Percentiles rank a stretch among this genome's conserved stretches.
Conservation (phyloP, 2,113 vertebrate genomes). For the Protobothrops mucrosquamatus region DNA sequence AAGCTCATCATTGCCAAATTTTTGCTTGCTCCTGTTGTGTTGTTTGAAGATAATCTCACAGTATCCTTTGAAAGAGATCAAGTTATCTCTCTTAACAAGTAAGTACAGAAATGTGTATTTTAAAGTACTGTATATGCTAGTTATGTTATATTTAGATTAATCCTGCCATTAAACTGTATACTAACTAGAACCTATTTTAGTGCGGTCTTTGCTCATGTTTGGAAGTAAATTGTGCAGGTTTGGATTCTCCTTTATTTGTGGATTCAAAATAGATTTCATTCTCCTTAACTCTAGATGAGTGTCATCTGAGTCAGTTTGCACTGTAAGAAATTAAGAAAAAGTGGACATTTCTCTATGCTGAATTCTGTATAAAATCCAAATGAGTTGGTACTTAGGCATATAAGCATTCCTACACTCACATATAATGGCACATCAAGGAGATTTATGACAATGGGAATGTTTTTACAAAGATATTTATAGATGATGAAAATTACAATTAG, state of each 20-base stretch:
- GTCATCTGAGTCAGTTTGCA: background rate
- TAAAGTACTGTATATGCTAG: background rate
- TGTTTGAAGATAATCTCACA: background rate
- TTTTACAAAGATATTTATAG: background rate
- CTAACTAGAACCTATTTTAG: background rate
- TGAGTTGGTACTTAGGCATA: background rate
- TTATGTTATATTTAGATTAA: background rate
- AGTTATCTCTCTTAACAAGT: background rate
- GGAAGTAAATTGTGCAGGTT: background rate
- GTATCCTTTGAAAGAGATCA: constrained; percentile 28
- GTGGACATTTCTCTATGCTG: background rate
- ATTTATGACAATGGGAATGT: background rate
- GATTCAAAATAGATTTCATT: background rate
- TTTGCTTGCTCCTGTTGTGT: background rate
- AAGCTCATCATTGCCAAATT: background rate
- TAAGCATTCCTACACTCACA: background rate
- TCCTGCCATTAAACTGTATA: background rate
- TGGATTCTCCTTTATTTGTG: background rate
- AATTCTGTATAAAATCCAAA: background rate
- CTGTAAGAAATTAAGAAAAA: background rate
- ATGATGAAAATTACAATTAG: background rate
- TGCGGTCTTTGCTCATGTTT: background rate
- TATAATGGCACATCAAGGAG: background rate
- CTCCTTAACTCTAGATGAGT: background rate
- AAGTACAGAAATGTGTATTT: constrained; percentile 10